Base-by-base conservation (phyloP, 2,888 invertebrate species). In the Eledona agricola region DNA sequence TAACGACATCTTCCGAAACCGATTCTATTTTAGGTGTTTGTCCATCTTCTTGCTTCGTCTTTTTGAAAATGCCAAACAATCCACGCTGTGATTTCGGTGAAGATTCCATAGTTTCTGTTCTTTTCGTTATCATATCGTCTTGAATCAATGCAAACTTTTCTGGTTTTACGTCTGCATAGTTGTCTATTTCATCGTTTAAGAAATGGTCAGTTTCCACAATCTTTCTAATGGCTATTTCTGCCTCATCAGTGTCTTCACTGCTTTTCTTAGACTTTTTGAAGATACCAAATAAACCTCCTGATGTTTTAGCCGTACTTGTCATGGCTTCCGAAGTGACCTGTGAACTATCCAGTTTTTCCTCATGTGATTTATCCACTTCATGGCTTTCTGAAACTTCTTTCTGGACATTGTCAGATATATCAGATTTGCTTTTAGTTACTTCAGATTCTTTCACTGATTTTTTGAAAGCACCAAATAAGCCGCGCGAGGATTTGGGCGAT, bases 91-190 rank as follows among this genome's bases (percentile, higher is more conserved):
- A 31, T 31, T 58, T 58, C 42, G 58, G 35, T 17, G 38, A 42
- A 4, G 4, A 26, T 40, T 17, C 9, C 4, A 2, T 5, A 5
- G 2, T 23, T 29, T 37, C 16, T 29, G 20, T 25, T 7, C 6
- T 7, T 13, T 16, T 22, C 29, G 16, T 16, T n/a, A n/a, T 7
- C 35, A 51, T 47, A 31, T 59, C 51, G 5, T 54, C 53, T 34
- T 57, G 25, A 15, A 12, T 54, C 25, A 32, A 16, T 37, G 17
- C 6, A 32, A 11, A n/a, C 17, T 25, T 22, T 35, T 22, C 22
- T 11, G 58, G 55, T 12, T 57, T 56, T 12, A 58, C 63, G 26
- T 62, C 65, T 49, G 62, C 51, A 28, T 59, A 63, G 16, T 45
- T 52, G 11, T 57, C 46, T 29, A 64, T 29, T 58, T 65, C 62